phyloP scores from a whole-genome alignment of 2,113 vertebrate genomes.

The Lampris megalopsis region DNA sequence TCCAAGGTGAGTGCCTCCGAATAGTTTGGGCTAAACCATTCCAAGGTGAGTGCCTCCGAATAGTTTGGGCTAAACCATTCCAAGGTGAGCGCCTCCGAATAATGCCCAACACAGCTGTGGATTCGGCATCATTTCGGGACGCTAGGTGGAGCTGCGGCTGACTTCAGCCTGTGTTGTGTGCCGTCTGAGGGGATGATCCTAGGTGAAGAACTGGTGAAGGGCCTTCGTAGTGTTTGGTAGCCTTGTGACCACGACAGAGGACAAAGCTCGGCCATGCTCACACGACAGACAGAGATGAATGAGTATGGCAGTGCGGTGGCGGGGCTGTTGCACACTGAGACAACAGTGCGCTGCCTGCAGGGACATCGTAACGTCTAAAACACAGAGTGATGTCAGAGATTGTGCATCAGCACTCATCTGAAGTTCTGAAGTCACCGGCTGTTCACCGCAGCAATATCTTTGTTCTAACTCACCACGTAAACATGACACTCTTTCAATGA shows the following conservation, averaged over 20 bases:
- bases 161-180: slow-evolving; percentile 7
- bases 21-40: slow-evolving; percentile 7
- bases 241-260: background rate
- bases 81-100: slow-evolving; percentile 48
- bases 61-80: slow-evolving; percentile 5
- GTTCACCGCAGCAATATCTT: too few species aligned
- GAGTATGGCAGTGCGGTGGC: background rate
- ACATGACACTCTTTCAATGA: too few species aligned
- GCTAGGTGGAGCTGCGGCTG: slow-evolving; percentile 38
- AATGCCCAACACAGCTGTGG: slow-evolving; percentile 42
- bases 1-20: slow-evolving; percentile 48
- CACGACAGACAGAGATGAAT: background rate
- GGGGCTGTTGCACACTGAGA: background rate
- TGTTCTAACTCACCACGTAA: too few species aligned
- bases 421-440: too few species aligned
- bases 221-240: background rate
- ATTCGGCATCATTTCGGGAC: slow-evolving; percentile 40
- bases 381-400: too few species aligned
- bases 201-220: slow-evolving; percentile 21
- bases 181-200: too few species aligned
- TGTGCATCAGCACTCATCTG: too few species aligned
- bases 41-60: slow-evolving; percentile 48
- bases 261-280: background rate
- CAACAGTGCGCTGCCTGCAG: too few species aligned
- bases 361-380: too few species aligned